Base-by-base conservation (phyloP, 2,797 vertebrate genomes). In the Coregonus sp. region DNA sequence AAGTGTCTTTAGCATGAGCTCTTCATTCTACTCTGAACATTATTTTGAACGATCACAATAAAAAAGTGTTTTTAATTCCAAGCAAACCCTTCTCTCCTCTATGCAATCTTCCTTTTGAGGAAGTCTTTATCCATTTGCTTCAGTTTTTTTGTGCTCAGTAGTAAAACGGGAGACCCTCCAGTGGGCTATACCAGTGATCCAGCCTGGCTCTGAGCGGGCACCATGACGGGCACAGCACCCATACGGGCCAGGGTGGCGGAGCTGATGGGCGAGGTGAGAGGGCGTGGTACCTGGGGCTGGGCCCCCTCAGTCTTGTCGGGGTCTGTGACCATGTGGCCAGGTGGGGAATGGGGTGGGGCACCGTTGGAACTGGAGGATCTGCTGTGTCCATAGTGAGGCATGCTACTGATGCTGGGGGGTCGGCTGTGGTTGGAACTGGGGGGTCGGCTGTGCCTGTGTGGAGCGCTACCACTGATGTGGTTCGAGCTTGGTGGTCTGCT, bases 121-220 rank as follows among this genome's bases (percentile, higher is more conserved):
- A 25, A 25, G 56, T 63, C 20, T 25, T 25, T 33, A n/a, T 54
- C 20, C 18, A 50, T 72, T 7, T 61, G 18, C 16, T 54, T 68
- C 7, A 29, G 56, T 67, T 5, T 77, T 72, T 72, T 74, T 61
- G 2, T 35, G 31, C 5, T 66, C 9, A 35, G 47, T 20, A 68
- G 6, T 4, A 63, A 14, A 40, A 77, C 69, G 40, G 50, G 71
- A 59, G 33, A 54, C 29, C 6, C 25, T 25, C 3, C 74, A 67
- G 33, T 52, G 0, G 14, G 76, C 95, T 95, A 99, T 91, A 99
- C 97, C 78, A 99, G 93, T 2, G 97, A 99, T 7, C 97, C 97
- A 0, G 95, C 95, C 79, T 97, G 95, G 89, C 92, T 97, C 84
- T 97, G 96, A 2, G 95, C 92, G 0, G 97, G 96, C 82, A 97